Percentiles rank a stretch among this genome's conserved stretches.
phyloP scores from a whole-genome alignment of 2,797 vertebrate species.

The Carapus acus region DNA sequence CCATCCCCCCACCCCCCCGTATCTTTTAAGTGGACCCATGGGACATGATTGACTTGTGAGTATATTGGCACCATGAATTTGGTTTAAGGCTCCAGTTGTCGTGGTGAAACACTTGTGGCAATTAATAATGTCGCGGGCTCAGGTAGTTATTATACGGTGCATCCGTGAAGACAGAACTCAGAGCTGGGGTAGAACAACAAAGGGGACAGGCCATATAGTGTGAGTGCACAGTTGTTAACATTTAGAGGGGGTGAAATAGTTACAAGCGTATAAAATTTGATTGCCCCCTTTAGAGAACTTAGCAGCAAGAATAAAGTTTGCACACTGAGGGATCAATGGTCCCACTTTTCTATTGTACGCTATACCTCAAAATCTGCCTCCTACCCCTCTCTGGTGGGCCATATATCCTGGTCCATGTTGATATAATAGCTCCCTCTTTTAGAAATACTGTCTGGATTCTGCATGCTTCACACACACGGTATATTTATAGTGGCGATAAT shows the following conservation, averaged over 20 bases:
- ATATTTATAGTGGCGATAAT: constrained; percentile 42
- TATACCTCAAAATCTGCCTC: constrained; percentile 60
- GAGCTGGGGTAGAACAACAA: constrained; percentile 49
- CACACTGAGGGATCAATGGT: constrained; percentile 63
- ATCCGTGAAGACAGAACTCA: constrained; percentile 52
- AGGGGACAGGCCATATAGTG: constrained; percentile 51
- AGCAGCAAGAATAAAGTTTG: constrained; percentile 71
- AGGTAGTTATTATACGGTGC: constrained; percentile 58
- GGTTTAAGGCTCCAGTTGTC: constrained; percentile 52
- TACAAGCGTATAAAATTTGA: constrained; percentile 75
- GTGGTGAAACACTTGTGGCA: constrained; percentile 35
- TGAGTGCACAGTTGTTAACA: constrained; percentile 72
- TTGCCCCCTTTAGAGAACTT: constrained; percentile 71
- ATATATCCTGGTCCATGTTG: constrained; percentile 59
- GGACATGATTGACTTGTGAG: constrained; percentile 49
- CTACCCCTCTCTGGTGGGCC: constrained; percentile 52
- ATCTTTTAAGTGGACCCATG: constrained; percentile 50
- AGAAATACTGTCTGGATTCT: constrained; percentile 55
- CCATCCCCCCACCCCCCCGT: constrained; percentile 36
- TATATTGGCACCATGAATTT: constrained; percentile 60
- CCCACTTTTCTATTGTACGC: constrained; percentile 65
- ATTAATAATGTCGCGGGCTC: constrained; percentile 41
- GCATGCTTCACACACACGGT: constrained; percentile 38
- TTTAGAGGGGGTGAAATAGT: constrained; percentile 72
- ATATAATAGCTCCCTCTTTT: constrained; percentile 53